phyloP scores from a whole-genome alignment of 2,797 vertebrate genomes.

The Dicrostonyx torquatus region DNA sequence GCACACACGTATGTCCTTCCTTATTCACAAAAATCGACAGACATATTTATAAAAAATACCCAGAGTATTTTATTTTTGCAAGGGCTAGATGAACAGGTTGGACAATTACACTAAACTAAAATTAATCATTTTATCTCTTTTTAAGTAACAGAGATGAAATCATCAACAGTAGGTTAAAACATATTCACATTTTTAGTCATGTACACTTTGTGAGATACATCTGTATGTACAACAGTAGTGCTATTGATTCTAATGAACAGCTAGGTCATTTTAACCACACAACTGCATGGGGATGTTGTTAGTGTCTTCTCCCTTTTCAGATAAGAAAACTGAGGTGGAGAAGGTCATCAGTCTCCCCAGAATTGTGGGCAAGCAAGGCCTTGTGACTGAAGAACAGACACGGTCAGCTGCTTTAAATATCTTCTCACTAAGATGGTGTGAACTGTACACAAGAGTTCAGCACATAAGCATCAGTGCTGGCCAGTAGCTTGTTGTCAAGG shows the following conservation, averaged over 20 bases:
- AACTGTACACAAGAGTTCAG: neutral
- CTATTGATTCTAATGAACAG: neutral
- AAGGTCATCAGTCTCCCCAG: neutral
- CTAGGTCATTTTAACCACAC: neutral
- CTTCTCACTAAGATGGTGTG: neutral
- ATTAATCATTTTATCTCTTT: neutral
- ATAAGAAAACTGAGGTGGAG: neutral
- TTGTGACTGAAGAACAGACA: neutral
- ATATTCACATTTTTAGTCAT: neutral
- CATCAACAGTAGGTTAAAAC: neutral
- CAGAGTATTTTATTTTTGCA: neutral
- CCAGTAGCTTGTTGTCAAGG: neutral
- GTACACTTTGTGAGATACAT: neutral
- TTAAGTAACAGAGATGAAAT: neutral
- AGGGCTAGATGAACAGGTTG: neutral
- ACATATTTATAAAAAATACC: neutral
- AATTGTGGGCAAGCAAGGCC: neutral
- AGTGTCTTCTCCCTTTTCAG: neutral
- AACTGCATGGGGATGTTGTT: neutral
- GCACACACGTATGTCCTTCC: neutral
- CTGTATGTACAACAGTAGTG: neutral
- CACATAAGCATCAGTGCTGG: neutral
- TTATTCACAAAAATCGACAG: neutral
- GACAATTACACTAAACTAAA: neutral
- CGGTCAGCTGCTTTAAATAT: neutral